Base-by-base conservation (phyloP, 2,888 invertebrate genomes). In the Tetramorium bicarinatum region DNA sequence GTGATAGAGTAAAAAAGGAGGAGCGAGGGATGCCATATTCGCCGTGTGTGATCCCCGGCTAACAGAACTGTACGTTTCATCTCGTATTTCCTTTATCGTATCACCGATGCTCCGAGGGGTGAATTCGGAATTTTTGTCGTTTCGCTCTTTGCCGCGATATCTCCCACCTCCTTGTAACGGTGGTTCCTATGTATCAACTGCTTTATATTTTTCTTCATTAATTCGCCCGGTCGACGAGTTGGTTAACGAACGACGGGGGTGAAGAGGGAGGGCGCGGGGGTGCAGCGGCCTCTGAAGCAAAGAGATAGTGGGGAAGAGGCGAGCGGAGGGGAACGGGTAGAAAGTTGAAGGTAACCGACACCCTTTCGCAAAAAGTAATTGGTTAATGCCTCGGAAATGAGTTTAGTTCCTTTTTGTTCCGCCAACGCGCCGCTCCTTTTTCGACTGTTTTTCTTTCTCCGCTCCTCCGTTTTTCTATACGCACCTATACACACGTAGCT, bases 351-450 rank as follows among this genome's bases (percentile, higher is more conserved):
- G 93, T 93, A 93, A 94, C 94, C 93, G 93, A 94, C 93, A 93
- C 92, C 93, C 93, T 94, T 94, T 93, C 92, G 92, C 93, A 94
- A 94, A 94, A 94, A 94, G 93, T 94, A 94, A 94, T 94, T 94
- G 94, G 93, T 94, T 94, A 94, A 94, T 94, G 94, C 93, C 93
- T 93, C 93, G 94, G 94, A 94, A 94, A 94, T 94, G 94, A 94
- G 94, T 94, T 94, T 94, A 94, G 93, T 93, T 94, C 92, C 91
- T 92, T 94, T 94, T 93, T 92, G 91, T 88, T 90, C 85, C 87
- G 69, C 90, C 85, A 85, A 72, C 89, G 85, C 88, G 87, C 84
- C 89, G 91, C 87, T 89, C 88, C 87, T 91, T 91, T 91, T 91
- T 88, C 91, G 91, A 87, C 90, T 80, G 85, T 85, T 84, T 84